Evolutionary conservation across 2,113 vertebrate species (phyloP).

Genomic region (Aphyosemion australe): DNA sequence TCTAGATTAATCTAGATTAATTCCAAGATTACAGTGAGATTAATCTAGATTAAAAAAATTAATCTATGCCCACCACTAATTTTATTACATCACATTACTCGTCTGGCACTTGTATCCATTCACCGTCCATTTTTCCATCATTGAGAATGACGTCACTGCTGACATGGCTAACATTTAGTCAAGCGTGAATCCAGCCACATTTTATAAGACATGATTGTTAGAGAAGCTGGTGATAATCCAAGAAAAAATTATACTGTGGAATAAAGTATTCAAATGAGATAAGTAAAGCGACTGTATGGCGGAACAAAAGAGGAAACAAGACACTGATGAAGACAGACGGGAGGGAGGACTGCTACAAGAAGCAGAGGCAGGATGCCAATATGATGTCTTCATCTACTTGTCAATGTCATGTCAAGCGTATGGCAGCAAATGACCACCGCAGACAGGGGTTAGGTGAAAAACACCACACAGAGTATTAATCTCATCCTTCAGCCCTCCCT

Average conservation of each 20-base stretch:
- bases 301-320: conserved; percentile 38
- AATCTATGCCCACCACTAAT: no score
- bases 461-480: conserved; percentile 38
- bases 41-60: no score
- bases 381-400: conserved; percentile 62
- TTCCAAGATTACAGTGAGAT: no score
- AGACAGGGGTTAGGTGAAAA: conserved; percentile 50
- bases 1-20: no score
- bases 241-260: not conserved
- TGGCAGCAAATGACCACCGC: conserved; percentile 53
- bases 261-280: conserved; percentile 4
- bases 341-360: conserved; percentile 37
- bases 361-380: conserved; percentile 53
- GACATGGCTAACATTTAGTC: no score
- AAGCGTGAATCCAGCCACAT: no score
- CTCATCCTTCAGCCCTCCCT: conserved; percentile 7
- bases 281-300: conserved; percentile 1
- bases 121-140: not conserved
- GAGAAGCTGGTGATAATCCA: no score
- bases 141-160: not conserved
- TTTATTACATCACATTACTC: not conserved
- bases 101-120: not conserved
- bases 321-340: conserved; percentile 51
- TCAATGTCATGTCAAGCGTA: conserved; percentile 55
- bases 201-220: no score